Conservation (phyloP, 2,888 invertebrate genomes). For the Amphipyra tragopoginis region DNA sequence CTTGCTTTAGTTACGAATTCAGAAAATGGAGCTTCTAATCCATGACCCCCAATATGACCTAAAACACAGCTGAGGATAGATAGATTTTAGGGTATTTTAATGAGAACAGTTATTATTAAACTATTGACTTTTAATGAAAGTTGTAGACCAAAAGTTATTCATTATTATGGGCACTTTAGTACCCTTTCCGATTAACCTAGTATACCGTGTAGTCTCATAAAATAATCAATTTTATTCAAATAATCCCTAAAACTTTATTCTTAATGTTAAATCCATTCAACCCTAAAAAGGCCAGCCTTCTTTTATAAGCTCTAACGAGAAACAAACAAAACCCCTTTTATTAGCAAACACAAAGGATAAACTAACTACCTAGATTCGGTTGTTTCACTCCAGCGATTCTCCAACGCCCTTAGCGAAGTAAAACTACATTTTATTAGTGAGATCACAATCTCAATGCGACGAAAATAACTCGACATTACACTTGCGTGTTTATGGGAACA, state of each 20-base stretch:
- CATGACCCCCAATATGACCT: too few relatives aligned
- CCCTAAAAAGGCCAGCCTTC: conserved; percentile 12
- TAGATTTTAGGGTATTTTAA: too few relatives aligned
- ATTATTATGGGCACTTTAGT: too few relatives aligned
- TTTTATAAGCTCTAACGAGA: conserved; percentile 35
- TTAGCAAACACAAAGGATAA: conserved; percentile 32
- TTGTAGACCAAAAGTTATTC: too few relatives aligned
- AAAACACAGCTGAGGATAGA: too few relatives aligned
- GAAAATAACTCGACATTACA: conserved; percentile 34
- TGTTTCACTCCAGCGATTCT: conserved; percentile 15
- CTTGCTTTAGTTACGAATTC: too few relatives aligned
- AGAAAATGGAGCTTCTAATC: too few relatives aligned
- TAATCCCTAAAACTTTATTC: conserved; percentile 8
- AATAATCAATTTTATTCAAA: conserved; percentile 3
- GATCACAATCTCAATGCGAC: conserved; percentile 42
- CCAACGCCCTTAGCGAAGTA: conserved; percentile 4
- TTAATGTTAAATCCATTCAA: conserved; percentile 8
- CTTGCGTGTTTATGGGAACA: conserved; percentile 54
- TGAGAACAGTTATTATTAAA: too few relatives aligned
- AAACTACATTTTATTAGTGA: conserved; percentile 24
- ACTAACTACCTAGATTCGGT: conserved; percentile 16
- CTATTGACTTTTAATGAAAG: too few relatives aligned
- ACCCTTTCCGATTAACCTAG: too few relatives aligned
- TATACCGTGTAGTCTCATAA: neutral
- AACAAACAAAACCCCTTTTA: conserved; percentile 38